Evolutionary conservation across 2,888 invertebrate genomes (phyloP).

Genomic region (Tetheella fluctuosa): DNA sequence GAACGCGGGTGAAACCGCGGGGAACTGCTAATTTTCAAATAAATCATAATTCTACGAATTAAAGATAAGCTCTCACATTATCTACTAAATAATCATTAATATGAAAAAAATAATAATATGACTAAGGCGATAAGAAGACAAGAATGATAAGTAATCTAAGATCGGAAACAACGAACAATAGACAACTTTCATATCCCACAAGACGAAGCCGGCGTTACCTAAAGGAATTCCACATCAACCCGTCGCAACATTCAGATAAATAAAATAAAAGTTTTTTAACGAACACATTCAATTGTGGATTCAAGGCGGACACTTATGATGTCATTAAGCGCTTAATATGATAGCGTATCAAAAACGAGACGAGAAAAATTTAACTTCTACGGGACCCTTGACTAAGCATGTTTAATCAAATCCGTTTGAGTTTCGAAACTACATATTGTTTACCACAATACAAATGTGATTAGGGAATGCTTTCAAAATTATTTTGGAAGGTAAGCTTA

Average conservation of each 20-base stretch:
- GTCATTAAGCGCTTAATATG: constrained; percentile 66
- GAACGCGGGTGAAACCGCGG: too few relatives aligned
- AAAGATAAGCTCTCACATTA: constrained; percentile 1
- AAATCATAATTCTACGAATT: too few relatives aligned
- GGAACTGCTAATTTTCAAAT: too few relatives aligned
- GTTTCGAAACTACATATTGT: constrained; percentile 12
- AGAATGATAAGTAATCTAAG: constrained; percentile 59
- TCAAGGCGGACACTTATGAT: constrained; percentile 61
- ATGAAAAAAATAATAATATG: background rate
- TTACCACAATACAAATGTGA: constrained; percentile 18
- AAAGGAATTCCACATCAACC: constrained; percentile 60
- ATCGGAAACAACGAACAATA: constrained; percentile 67
- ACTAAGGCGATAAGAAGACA: constrained; percentile 16
- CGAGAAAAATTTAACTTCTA: constrained; percentile 47
- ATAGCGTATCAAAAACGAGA: constrained; percentile 53
- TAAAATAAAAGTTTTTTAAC: constrained; percentile 64
- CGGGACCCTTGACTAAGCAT: constrained; percentile 39
- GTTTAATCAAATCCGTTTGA: constrained; percentile 27
- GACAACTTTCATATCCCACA: constrained; percentile 59
- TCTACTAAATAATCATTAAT: background rate
- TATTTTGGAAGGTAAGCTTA: background rate
- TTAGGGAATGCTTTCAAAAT: constrained; percentile 33
- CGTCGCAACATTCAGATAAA: constrained; percentile 48
- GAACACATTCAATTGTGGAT: constrained; percentile 72
- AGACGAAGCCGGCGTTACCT: constrained; percentile 44